phyloP scores from a whole-genome alignment of 2,797 vertebrate genomes.

The Caiman crocodilus region DNA sequence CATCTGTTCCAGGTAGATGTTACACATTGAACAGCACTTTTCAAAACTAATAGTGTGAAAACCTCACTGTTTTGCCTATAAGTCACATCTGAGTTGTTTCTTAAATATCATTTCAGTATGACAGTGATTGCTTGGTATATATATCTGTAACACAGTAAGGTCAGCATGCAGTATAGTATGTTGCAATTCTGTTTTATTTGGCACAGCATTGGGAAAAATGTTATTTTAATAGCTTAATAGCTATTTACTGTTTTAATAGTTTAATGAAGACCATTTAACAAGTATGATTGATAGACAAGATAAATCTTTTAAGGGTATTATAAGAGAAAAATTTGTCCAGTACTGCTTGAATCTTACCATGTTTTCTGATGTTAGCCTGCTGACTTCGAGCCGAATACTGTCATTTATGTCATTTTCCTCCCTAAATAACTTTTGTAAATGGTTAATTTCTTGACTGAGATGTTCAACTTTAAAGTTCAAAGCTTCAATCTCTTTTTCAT shows the following conservation, averaged over 20 bases:
- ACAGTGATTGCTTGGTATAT: no score
- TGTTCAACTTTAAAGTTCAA: slow-evolving; percentile 91
- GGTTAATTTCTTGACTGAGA: slow-evolving; percentile 90
- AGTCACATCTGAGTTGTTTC: neutral
- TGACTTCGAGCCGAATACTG: slow-evolving; percentile 89
- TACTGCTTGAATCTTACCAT: slow-evolving; percentile 80
- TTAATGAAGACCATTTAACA: no score
- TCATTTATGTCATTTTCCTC: slow-evolving; percentile 92
- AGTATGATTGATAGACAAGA: no score
- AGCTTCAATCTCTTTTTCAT: slow-evolving; percentile 89
- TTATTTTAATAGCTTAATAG: no score
- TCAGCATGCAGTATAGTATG: no score
- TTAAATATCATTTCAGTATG: no score
- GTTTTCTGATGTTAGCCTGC: slow-evolving; percentile 91
- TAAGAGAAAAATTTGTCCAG: neutral
- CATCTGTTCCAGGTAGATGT: neutral
- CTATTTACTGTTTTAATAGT: no score
- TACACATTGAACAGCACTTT: neutral
- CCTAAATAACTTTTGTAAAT: slow-evolving; percentile 91
- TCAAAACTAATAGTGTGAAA: neutral
- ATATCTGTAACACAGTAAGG: no score
- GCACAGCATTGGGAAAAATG: no score
- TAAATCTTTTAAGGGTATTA: neutral
- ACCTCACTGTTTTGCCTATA: neutral
- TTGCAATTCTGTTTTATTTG: no score